Evolutionary conservation across 2,888 invertebrate species (phyloP).

Genomic region (Didymodactylos carnosus): DNA sequence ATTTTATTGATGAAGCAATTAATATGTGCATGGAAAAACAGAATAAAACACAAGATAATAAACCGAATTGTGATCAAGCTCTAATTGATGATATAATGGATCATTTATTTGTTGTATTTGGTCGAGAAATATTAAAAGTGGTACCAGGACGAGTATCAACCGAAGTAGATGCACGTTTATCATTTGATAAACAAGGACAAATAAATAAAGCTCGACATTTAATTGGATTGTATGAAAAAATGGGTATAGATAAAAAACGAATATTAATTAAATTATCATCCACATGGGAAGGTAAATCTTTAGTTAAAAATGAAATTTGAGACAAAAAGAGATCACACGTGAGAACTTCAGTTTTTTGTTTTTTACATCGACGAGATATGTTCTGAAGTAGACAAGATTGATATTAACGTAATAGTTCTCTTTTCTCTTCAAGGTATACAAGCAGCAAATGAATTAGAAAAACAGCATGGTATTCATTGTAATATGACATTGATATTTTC

Average conservation of each 20-base stretch:
- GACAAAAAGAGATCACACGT: too few relatives aligned
- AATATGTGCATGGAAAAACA: slow-evolving; percentile 26
- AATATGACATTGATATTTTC: slow-evolving; percentile 89
- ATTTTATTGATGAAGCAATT: slow-evolving; percentile 69
- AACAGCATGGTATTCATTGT: slow-evolving; percentile 79
- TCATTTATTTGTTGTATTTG: slow-evolving; percentile 80
- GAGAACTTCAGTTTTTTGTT: too few relatives aligned
- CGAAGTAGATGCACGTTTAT: slow-evolving; percentile 83
- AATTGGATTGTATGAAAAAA: slow-evolving; percentile 67
- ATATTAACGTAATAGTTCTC: too few relatives aligned
- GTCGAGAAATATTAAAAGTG: slow-evolving; percentile 84
- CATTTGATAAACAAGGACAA: slow-evolving; percentile 77
- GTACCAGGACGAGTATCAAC: slow-evolving; percentile 90
- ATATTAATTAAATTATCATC: slow-evolving; percentile 90
- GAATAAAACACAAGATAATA: slow-evolving; percentile 41
- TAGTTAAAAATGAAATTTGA: too few relatives aligned
- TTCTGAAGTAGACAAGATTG: too few relatives aligned
- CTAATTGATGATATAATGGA: slow-evolving; percentile 60
- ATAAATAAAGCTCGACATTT: slow-evolving; percentile 68
- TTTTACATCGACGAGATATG: too few relatives aligned
- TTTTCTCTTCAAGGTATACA: too few relatives aligned
- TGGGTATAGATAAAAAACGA: slow-evolving; percentile 67
- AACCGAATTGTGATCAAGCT: too few relatives aligned
- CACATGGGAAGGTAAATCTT: slow-evolving; percentile 99
- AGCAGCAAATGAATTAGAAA: slow-evolving; percentile 44